A percentile compares a stretch with the other conserved stretches of the same genome.
These are phyloP conservation scores for Yponomeuta cagnagella DNA, from an alignment of 2,888 invertebrate species.

Conservation along the genomic window DNA sequence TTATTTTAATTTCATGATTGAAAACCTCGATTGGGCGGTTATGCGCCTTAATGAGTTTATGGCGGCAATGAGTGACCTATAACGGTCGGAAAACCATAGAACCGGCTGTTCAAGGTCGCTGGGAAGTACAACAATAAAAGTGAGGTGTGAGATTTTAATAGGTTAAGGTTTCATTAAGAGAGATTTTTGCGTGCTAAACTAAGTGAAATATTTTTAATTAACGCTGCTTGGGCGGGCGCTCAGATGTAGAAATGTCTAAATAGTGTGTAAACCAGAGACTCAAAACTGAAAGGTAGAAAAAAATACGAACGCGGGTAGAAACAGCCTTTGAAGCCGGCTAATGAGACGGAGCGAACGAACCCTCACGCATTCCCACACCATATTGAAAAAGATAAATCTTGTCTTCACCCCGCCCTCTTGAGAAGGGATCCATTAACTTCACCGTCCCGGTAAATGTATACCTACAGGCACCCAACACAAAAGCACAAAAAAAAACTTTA, in stretches of 20 bases:
- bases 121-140: background rate
- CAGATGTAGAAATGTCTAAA: background rate
- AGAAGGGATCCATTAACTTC: slow-evolving; percentile 41
- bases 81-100: slow-evolving; percentile 54
- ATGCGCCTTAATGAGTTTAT: slow-evolving; percentile 74
- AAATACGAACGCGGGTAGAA: slow-evolving; percentile 43
- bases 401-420: slow-evolving; percentile 46
- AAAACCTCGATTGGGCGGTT: slow-evolving; percentile 73
- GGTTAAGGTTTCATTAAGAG: background rate
- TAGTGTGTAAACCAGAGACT: background rate
- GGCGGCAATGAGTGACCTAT: slow-evolving; percentile 53
- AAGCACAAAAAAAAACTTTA: background rate
- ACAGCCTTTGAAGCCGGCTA: slow-evolving; percentile 27
- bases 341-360: slow-evolving; percentile 28
- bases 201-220: background rate
- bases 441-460: slow-evolving; percentile 7
- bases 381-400: slow-evolving; percentile 70
- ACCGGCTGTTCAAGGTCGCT: slow-evolving; percentile 38
- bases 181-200: background rate
- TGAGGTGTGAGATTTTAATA: background rate
- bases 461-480: background rate
- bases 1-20: slow-evolving; percentile 75
- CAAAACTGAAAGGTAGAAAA: background rate
- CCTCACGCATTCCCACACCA: slow-evolving; percentile 51
- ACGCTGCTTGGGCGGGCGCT: background rate